Evolutionary conservation across 2,797 vertebrate species (phyloP).

Genomic region (Sebastes steindachneri): DNA sequence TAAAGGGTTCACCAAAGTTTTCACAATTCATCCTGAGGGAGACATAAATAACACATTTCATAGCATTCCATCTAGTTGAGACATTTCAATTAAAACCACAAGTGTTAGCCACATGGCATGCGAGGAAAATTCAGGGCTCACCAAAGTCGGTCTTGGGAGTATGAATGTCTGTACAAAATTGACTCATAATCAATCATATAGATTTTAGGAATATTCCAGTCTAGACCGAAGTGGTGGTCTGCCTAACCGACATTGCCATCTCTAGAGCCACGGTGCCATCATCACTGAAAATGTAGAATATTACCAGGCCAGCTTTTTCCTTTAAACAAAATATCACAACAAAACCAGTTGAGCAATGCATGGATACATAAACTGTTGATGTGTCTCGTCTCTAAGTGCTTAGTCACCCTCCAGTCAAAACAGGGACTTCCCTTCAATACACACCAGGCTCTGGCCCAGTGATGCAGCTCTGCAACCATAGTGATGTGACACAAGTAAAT

Average conservation of each 20-base stretch:
- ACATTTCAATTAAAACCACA: background rate
- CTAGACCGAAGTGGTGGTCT: background rate
- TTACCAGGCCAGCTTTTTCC: background rate
- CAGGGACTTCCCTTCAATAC: background rate
- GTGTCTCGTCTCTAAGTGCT: background rate
- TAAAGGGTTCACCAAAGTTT: background rate
- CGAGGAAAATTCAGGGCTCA: background rate
- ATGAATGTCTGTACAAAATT: background rate
- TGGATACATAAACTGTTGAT: background rate
- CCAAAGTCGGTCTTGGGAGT: background rate
- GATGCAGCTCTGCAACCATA: background rate
- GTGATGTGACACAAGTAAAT: background rate
- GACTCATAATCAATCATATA: background rate
- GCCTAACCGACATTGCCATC: background rate
- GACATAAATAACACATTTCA: background rate
- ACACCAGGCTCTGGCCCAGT: background rate
- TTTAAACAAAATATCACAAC: background rate
- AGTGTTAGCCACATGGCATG: background rate
- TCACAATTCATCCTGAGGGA: background rate
- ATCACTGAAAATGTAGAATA: background rate
- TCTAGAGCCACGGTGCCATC: background rate
- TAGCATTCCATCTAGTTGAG: background rate
- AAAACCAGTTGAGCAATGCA: background rate
- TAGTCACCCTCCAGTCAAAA: background rate
- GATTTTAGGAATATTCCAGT: background rate